Percentiles rank a stretch among this genome's conserved stretches.
phyloP scores from a whole-genome alignment of 2,797 vertebrate species.

The Pseudochirops corinnae region DNA sequence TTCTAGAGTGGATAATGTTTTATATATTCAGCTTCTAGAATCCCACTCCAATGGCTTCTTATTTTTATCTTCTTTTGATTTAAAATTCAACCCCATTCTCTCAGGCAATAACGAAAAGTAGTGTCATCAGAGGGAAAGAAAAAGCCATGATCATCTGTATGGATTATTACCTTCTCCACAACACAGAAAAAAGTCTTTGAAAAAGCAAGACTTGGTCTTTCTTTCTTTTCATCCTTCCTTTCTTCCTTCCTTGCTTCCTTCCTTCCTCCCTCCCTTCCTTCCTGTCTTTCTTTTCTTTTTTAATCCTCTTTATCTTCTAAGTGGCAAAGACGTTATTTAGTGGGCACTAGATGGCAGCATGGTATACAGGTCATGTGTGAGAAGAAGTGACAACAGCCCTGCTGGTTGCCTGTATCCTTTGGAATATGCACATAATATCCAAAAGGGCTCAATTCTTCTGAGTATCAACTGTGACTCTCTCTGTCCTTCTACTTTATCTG shows the following conservation, averaged over 20 bases:
- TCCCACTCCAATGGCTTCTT: not conserved
- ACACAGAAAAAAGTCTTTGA: not conserved
- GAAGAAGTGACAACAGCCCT: not conserved
- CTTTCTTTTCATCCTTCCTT: not conserved
- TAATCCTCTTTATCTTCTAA: not conserved
- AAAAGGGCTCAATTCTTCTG: constrained; percentile 3
- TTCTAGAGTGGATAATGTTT: not conserved
- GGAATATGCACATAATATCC: not conserved
- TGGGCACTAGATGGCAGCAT: constrained; percentile 85
- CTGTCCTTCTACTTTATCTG: constrained; percentile 43
- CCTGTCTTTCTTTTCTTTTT: not conserved
- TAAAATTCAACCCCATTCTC: not conserved
- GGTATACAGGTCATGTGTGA: constrained; percentile 65
- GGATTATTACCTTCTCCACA: not conserved
- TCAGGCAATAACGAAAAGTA: not conserved
- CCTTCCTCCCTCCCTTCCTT: not conserved
- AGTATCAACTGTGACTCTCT: constrained; percentile 32
- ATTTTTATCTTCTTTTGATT: not conserved
- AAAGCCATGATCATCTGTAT: rapidly evolving
- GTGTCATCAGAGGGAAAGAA: not conserved
- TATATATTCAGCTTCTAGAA: not conserved
- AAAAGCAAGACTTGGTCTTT: not conserved
- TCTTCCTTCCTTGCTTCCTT: not conserved
- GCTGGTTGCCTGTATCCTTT: not conserved
- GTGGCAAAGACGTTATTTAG: not conserved